phyloP scores from a whole-genome alignment of 2,113 vertebrate genomes.

The Alexandromys fortis region DNA sequence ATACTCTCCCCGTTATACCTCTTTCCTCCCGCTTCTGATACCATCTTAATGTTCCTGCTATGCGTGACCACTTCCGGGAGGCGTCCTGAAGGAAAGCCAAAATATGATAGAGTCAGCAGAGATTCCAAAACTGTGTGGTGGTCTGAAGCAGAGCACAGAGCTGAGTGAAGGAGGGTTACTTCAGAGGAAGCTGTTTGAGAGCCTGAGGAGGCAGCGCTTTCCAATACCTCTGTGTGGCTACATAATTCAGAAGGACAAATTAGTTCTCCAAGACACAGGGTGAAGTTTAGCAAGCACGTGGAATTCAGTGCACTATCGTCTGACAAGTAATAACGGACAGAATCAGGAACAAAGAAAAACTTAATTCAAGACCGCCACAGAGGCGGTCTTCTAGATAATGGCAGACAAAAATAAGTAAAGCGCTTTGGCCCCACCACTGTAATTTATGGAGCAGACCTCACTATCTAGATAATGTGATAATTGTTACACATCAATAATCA shows the following conservation, averaged over 20 bases:
- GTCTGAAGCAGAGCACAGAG: neutral
- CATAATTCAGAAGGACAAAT: constrained; percentile 18
- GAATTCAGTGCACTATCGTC: constrained; percentile 20
- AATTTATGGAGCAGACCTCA: constrained; percentile 80
- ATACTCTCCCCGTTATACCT: neutral
- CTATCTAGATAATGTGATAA: constrained; percentile 81
- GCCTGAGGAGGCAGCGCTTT: neutral
- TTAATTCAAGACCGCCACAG: constrained; percentile 72
- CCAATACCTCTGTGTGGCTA: neutral
- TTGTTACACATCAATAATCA: constrained; percentile 82
- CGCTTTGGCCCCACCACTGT: constrained; percentile 74
- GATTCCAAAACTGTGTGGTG: neutral
- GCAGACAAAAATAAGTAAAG: constrained; percentile 75
- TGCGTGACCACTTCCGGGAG: neutral
- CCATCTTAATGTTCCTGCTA: neutral
- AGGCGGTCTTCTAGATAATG: constrained; percentile 73
- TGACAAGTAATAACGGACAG: constrained; percentile 53
- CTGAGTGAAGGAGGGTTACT: neutral
- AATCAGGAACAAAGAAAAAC: constrained; percentile 46
- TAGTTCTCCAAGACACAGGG: constrained; percentile 27
- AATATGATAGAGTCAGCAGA: neutral
- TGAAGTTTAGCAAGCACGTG: constrained; percentile 30
- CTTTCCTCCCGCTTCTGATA: neutral
- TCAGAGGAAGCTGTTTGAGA: neutral
- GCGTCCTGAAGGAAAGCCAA: neutral